Percentiles rank a stretch among this genome's conserved stretches.
Evolutionary conservation across 1,140 invertebrate species (phyloP).

Genomic region (Vanessa tameamea): DNA sequence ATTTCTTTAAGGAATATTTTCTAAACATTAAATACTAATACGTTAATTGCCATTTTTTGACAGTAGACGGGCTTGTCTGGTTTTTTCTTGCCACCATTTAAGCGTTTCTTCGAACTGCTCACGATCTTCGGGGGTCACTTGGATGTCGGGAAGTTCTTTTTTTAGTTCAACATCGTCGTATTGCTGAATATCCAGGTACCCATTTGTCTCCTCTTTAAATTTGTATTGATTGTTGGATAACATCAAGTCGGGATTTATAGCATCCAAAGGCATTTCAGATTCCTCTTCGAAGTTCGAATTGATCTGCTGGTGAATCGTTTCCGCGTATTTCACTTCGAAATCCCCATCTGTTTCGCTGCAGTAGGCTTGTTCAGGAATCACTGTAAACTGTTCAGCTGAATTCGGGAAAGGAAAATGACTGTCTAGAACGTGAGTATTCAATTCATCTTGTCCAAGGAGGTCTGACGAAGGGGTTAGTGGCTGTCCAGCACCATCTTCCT

Average conservation of each 20-base stretch:
- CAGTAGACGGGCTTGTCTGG: slow-evolving; percentile 58
- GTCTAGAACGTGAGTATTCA: slow-evolving; percentile 64
- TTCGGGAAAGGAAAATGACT: slow-evolving; percentile 73
- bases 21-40: slow-evolving; percentile 37
- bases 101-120: slow-evolving; percentile 75
- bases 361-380: slow-evolving; percentile 73
- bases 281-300: slow-evolving; percentile 54
- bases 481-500: slow-evolving; percentile 70
- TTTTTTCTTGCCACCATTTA: slow-evolving; percentile 79
- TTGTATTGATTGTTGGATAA: slow-evolving; percentile 60
- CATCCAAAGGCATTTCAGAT: slow-evolving; percentile 51
- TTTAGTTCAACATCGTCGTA: slow-evolving; percentile 69
- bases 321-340: slow-evolving; percentile 73
- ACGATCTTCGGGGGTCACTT: slow-evolving; percentile 73
- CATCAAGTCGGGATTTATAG: slow-evolving; percentile 65
- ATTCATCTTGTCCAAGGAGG: slow-evolving; percentile 71
- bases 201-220: slow-evolving; percentile 56
- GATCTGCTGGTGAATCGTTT: slow-evolving; percentile 64
- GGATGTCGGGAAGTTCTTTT: slow-evolving; percentile 73
- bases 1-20: slow-evolving; percentile 49
- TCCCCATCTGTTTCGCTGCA: slow-evolving; percentile 61
- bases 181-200: slow-evolving; percentile 45
- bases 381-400: slow-evolving; percentile 74
- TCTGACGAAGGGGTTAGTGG: slow-evolving; percentile 78
- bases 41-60: slow-evolving; percentile 53